Evolutionary conservation across 2,113 vertebrate species (phyloP).

Genomic region (Equus quagga): DNA sequence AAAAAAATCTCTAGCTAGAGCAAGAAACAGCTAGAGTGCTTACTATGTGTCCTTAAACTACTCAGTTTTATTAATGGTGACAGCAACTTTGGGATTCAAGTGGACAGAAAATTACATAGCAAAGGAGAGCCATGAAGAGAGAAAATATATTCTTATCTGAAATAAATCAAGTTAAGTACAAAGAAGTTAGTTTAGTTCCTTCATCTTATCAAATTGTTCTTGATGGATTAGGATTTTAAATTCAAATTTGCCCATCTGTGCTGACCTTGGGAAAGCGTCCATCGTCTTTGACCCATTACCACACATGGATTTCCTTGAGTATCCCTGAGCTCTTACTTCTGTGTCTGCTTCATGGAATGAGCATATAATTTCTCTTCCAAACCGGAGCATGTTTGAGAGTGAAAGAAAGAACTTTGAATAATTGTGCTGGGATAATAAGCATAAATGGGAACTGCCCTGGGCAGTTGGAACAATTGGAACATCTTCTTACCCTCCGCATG

Average conservation of each 20-base stretch:
- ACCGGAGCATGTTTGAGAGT: neutral
- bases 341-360: neutral
- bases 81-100: neutral
- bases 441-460: neutral
- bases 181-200: neutral
- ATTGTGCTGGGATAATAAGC: neutral
- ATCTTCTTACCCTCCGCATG: neutral
- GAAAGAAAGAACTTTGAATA: neutral
- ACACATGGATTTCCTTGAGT: neutral
- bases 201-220: slow-evolving; percentile 11
- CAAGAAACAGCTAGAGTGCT: neutral
- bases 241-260: neutral
- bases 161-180: neutral
- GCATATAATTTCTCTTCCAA: neutral
- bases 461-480: neutral
- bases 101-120: neutral
- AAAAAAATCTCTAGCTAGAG: neutral
- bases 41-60: neutral
- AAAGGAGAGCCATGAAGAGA: neutral
- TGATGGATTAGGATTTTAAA: neutral
- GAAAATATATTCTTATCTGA: slow-evolving; percentile 28
- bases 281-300: neutral
- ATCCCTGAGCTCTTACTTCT: neutral
- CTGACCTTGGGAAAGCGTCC: neutral
- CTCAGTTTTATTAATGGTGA: neutral